Conservation (phyloP, 2,797 vertebrate species). For the Hemitrygon akajei region DNA sequence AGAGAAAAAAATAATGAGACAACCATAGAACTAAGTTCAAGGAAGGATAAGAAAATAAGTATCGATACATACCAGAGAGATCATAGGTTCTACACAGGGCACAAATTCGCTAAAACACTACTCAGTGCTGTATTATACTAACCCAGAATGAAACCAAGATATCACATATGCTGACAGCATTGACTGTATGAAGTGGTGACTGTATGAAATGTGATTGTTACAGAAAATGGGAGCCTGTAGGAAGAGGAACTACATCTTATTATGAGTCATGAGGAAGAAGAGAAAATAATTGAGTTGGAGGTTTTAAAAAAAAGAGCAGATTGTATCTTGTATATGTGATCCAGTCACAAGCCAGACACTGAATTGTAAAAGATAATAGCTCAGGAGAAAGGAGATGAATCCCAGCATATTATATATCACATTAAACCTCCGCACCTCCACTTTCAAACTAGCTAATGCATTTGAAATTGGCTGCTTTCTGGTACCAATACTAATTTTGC, state of each 20-base stretch:
- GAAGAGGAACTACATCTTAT: background rate
- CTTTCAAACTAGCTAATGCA: background rate
- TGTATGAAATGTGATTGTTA: background rate
- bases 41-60: no score
- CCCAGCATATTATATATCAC: background rate
- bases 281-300: background rate
- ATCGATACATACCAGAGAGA: no score
- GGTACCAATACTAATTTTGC: background rate
- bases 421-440: background rate
- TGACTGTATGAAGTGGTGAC: no score
- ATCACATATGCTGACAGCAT: no score
- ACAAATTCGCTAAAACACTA: no score
- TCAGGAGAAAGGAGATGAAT: background rate
- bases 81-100: no score
- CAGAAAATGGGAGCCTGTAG: background rate
- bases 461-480: background rate
- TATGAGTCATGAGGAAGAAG: background rate
- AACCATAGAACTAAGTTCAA: no score
- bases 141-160: no score
- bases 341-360: background rate
- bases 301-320: background rate
- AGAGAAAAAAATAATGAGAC: no score
- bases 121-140: no score
- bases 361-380: background rate
- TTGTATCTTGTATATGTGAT: background rate